Evolutionary conservation across 2,797 vertebrate genomes (phyloP).

Genomic region (Dallia pectoralis): DNA sequence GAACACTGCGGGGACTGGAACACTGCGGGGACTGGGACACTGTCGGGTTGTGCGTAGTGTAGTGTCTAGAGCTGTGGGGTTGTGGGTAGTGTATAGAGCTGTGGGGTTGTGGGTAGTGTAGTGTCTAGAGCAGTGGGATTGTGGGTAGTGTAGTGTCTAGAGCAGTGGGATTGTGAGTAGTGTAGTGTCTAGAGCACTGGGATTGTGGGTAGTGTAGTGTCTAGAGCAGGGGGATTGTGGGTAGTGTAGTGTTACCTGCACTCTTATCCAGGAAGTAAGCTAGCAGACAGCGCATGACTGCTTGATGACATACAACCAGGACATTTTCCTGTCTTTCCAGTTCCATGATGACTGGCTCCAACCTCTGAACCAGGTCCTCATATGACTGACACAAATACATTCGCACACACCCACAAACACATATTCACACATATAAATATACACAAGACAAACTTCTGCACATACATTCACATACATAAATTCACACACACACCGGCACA

Average conservation of each 20-base stretch:
- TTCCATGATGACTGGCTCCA: constrained; percentile 96
- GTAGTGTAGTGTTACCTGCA: constrained; percentile 64
- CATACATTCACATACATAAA: background rate
- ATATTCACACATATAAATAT: background rate
- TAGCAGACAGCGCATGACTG: constrained; percentile 90
- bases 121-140: no score
- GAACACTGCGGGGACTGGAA: background rate
- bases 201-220: background rate
- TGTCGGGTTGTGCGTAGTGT: no score
- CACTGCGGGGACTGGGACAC: background rate
- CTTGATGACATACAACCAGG: constrained; percentile 90
- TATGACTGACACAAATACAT: constrained; percentile 75
- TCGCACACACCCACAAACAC: background rate
- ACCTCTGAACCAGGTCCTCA: constrained; percentile 89
- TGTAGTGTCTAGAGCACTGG: background rate
- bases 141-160: no score
- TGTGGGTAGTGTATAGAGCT: no score
- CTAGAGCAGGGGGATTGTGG: background rate
- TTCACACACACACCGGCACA: background rate
- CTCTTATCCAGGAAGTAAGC: constrained; percentile 94
- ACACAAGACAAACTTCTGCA: background rate
- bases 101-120: no score
- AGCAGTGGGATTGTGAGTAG: background rate
- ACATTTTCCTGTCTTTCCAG: constrained; percentile 93
- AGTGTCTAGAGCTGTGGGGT: no score